Evolutionary conservation across 2,797 vertebrate genomes (phyloP).

Genomic region (Liasis olivaceus): DNA sequence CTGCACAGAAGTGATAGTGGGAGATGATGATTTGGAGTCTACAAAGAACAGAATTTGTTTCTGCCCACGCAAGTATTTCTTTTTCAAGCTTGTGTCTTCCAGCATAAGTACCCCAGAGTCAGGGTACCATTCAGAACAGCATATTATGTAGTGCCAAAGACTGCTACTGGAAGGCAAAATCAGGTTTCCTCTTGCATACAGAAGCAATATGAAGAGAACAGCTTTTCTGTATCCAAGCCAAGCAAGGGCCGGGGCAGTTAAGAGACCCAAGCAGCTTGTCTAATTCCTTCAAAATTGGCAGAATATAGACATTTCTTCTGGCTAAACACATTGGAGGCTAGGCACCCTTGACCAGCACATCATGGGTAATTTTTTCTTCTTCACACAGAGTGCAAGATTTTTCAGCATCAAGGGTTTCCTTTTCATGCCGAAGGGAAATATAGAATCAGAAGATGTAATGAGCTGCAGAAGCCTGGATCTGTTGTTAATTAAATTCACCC

Average conservation of each 20-base stretch:
- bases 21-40: not conserved
- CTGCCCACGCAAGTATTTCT: not conserved
- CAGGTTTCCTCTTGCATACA: not conserved
- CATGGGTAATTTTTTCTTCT: not conserved
- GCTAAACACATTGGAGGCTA: not conserved
- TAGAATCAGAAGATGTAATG: not conserved
- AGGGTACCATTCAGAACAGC: not conserved
- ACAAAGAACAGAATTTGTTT: not conserved
- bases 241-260: not conserved
- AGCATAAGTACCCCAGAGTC: not conserved
- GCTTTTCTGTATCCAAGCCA: not conserved
- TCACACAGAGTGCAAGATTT: not conserved
- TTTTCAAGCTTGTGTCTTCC: not conserved
- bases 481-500: not conserved
- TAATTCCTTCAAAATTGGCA: not conserved
- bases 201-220: not conserved
- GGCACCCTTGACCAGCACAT: not conserved
- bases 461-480: not conserved
- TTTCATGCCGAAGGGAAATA: conserved; percentile 6
- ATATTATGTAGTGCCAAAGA: not conserved
- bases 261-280: not conserved
- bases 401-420: not conserved
- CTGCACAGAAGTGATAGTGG: not conserved
- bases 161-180: not conserved
- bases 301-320: not conserved